These are phyloP conservation scores for Elanoides forficatus DNA, from an alignment of 2,113 vertebrate genomes.

Conservation along the genomic window DNA sequence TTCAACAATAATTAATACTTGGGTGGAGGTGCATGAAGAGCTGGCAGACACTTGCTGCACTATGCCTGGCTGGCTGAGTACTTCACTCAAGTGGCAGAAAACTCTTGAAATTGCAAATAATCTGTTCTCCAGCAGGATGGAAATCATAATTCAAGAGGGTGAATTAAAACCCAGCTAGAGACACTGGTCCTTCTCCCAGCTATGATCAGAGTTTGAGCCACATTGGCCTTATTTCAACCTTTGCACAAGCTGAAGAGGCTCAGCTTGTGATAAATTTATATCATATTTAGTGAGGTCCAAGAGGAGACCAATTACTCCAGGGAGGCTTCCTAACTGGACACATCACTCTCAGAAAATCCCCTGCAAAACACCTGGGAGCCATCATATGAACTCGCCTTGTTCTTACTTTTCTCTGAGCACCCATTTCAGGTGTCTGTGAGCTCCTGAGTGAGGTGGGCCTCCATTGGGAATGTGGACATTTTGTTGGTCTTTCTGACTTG, in stretches of 20 bases:
- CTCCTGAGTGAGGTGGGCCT: background rate
- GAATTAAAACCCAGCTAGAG: background rate
- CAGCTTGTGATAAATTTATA: background rate
- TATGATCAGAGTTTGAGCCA: background rate
- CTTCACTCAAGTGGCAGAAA: background rate
- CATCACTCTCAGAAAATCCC: background rate
- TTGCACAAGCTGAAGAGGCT: background rate
- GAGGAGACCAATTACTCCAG: background rate
- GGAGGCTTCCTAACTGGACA: background rate
- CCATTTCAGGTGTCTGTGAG: background rate
- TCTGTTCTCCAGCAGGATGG: background rate
- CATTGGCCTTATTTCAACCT: background rate
- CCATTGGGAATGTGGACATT: background rate
- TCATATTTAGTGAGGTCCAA: background rate
- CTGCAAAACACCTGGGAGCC: background rate
- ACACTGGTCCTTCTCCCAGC: background rate
- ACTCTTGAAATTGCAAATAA: background rate
- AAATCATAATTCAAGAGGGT: background rate
- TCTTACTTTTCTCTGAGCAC: background rate
- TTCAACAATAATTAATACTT: conserved; percentile 13
- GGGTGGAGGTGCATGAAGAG: background rate
- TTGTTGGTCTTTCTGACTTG: background rate
- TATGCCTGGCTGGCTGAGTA: background rate
- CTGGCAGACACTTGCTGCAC: background rate
- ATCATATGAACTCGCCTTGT: background rate